These are phyloP conservation scores for Gorsachius goisagi DNA, from an alignment of 2,113 vertebrate species.

Conservation along the genomic window DNA sequence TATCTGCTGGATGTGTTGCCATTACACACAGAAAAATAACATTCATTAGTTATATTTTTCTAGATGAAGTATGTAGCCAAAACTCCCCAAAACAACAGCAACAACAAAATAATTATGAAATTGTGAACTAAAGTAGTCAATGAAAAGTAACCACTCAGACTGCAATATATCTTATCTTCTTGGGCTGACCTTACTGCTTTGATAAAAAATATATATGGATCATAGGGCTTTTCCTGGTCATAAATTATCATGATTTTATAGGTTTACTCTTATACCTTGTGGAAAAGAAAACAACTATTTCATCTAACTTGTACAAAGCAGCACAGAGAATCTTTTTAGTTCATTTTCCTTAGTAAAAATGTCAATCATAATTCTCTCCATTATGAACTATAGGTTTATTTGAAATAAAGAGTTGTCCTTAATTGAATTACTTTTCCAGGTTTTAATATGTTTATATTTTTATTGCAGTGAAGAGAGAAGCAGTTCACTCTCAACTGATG, in stretches of 20 bases:
- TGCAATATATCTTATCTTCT: not conserved
- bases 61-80: not conserved
- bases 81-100: not conserved
- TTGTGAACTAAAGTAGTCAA: not conserved
- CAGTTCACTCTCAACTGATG: not conserved
- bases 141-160: not conserved
- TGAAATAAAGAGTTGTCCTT: conserved; percentile 27
- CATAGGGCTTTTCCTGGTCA: not conserved
- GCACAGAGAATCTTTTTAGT: not conserved
- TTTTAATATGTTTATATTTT: conserved; percentile 59
- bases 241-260: not conserved
- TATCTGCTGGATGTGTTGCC: not conserved
- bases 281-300: not conserved
- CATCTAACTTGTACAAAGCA: not conserved
- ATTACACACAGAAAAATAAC: not conserved
- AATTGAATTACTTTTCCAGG: conserved; percentile 53
- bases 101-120: not conserved
- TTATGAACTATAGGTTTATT: conserved; percentile 16
- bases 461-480: conserved; percentile 26
- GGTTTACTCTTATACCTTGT: not conserved
- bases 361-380: not conserved
- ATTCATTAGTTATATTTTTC: not conserved
- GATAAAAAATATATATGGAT: not conserved
- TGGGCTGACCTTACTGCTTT: not conserved
- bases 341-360: not conserved